A percentile compares a stretch with the other conserved stretches of the same genome.
These are phyloP conservation scores for Sweltsa coloradensis DNA, from an alignment of 1,140 invertebrate genomes.

Conservation along the genomic window DNA sequence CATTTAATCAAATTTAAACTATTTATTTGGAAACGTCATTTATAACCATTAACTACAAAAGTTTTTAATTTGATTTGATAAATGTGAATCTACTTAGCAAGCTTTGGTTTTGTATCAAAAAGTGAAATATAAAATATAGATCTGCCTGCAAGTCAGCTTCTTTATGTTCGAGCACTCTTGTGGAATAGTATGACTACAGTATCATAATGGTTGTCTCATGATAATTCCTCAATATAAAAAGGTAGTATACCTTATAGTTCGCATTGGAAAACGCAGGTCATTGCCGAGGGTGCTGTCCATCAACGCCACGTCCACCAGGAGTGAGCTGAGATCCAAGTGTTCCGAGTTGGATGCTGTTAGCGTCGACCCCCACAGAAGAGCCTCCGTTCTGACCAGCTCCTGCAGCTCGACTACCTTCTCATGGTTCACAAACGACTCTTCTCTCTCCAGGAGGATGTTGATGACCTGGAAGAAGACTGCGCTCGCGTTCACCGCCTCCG, in stretches of 20 bases:
- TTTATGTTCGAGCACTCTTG: no score
- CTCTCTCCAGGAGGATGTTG: conserved; percentile 32
- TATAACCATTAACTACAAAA: no score
- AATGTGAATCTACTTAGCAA: no score
- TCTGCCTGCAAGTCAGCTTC: no score
- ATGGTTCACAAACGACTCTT: conserved; percentile 34
- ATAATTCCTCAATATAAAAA: no score
- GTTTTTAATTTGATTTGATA: no score
- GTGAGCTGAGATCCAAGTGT: conserved; percentile 20
- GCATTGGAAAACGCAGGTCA: conserved; percentile 25
- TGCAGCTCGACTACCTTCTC: conserved; percentile 29
- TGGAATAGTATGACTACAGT: no score
- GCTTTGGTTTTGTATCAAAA: no score
- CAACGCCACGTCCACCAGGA: conserved; percentile 25
- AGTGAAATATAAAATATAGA: no score
- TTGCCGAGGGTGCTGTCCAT: conserved; percentile 22
- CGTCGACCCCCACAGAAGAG: conserved; percentile 23
- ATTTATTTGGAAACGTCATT: no score
- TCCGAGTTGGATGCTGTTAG: conserved; percentile 17
- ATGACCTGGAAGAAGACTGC: conserved; percentile 35
- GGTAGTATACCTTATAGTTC: conserved; percentile 25
- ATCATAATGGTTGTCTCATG: no score
- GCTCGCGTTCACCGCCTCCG: conserved; percentile 27
- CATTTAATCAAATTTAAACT: no score
- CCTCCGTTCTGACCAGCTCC: conserved; percentile 25